A percentile compares a stretch with the other conserved stretches of the same genome.
Conservation (phyloP, 2,888 invertebrate genomes). For the Piscicola geometra region DNA sequence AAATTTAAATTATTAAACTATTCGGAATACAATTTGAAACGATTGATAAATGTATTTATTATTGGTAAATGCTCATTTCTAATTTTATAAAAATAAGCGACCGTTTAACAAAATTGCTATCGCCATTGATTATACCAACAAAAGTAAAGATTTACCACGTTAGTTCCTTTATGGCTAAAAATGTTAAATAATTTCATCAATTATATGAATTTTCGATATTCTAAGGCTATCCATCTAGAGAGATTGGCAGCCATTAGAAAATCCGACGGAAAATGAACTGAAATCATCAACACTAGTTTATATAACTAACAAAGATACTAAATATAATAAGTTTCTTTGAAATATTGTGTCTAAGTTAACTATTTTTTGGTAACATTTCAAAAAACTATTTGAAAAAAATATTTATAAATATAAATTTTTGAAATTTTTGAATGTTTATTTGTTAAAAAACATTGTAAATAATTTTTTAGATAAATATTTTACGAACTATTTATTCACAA, state of each 20-base stretch:
- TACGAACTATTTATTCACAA: too few relatives aligned
- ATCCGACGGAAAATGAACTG: neutral
- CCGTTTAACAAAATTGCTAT: constrained; percentile 17
- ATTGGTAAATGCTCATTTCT: constrained; percentile 24
- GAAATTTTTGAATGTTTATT: neutral
- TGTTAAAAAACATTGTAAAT: too few relatives aligned
- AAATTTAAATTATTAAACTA: too few relatives aligned
- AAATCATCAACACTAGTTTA: neutral
- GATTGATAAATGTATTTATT: neutral
- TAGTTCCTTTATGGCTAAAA: constrained; percentile 18
- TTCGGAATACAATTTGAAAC: neutral
- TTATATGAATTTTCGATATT: neutral
- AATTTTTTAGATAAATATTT: too few relatives aligned
- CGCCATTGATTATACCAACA: constrained; percentile 23
- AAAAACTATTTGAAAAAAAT: too few relatives aligned
- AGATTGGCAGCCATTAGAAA: neutral
- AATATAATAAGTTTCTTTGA: neutral
- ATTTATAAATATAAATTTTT: too few relatives aligned
- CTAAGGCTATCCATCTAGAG: neutral
- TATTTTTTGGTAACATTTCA: too few relatives aligned
- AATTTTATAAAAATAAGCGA: constrained; percentile 2
- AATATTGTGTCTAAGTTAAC: too few relatives aligned
- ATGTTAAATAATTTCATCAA: neutral
- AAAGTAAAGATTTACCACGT: neutral
- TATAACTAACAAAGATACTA: neutral